phyloP scores from a whole-genome alignment of 1,140 invertebrate species.

The Sinonovacula constricta region DNA sequence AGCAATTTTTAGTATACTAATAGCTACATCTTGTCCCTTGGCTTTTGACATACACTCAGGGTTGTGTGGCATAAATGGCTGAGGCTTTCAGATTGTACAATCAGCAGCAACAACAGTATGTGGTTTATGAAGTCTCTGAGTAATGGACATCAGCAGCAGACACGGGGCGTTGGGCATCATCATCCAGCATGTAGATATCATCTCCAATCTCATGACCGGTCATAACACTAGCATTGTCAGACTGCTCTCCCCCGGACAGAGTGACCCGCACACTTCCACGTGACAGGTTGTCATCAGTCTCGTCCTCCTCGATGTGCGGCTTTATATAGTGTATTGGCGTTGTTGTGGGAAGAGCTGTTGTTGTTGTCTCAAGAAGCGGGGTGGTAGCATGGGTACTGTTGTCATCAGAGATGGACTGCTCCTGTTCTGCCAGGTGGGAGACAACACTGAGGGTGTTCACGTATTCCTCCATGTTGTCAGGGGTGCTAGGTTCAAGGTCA shows the following conservation, averaged over 20 bases:
- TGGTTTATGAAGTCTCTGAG: too few species aligned
- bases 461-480: conserved; percentile 64
- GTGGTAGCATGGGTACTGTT: not conserved
- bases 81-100: too few species aligned
- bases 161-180: too few species aligned
- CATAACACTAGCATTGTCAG: not conserved
- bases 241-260: not conserved
- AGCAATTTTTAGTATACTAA: too few species aligned
- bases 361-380: not conserved
- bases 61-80: too few species aligned
- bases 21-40: too few species aligned
- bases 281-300: not conserved
- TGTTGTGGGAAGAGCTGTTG: not conserved
- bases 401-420: conserved; percentile 64
- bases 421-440: conserved; percentile 67
- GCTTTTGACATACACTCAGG: too few species aligned
- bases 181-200: not conserved
- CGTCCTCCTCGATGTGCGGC: not conserved
- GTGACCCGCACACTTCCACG: not conserved
- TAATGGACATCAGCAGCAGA: too few species aligned
- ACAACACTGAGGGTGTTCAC: conserved; percentile 57
- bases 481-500: conserved; percentile 63
- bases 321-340: not conserved
- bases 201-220: not conserved
- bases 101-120: too few species aligned